A percentile compares a stretch with the other conserved stretches of the same genome.
phyloP scores from a whole-genome alignment of 2,797 vertebrate genomes.

The Sebastes minor region DNA sequence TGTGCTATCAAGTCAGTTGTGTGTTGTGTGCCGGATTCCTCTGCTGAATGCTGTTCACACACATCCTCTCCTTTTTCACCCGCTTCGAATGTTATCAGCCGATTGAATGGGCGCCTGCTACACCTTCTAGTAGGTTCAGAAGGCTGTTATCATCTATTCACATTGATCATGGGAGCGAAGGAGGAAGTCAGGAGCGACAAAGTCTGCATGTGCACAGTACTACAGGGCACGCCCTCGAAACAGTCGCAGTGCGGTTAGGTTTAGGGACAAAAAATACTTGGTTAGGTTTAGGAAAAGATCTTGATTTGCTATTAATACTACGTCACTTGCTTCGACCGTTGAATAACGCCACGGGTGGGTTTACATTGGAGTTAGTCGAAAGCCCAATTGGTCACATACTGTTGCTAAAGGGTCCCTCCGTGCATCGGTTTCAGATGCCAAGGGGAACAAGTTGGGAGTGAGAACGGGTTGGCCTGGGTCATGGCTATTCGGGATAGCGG shows the following conservation, averaged over 20 bases:
- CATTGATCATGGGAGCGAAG: not conserved
- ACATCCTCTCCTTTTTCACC: not conserved
- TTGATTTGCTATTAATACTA: not conserved
- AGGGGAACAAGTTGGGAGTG: too few relatives aligned
- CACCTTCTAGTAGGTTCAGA: not conserved
- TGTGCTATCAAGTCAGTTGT: not conserved
- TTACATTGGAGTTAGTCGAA: too few relatives aligned
- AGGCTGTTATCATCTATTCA: not conserved
- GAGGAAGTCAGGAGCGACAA: not conserved
- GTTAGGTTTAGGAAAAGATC: not conserved
- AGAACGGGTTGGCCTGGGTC: too few relatives aligned
- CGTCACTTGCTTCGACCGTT: too few relatives aligned
- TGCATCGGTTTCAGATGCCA: too few relatives aligned
- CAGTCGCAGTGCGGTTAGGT: not conserved
- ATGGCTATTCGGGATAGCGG: not conserved
- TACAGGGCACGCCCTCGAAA: not conserved
- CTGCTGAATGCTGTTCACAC: slow-evolving; percentile 3
- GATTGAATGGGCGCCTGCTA: not conserved
- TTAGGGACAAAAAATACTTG: too few relatives aligned
- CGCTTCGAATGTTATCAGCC: not conserved
- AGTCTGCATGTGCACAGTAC: not conserved
- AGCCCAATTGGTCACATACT: too few relatives aligned
- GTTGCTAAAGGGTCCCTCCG: too few relatives aligned
- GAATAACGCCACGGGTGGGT: too few relatives aligned
- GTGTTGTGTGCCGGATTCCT: not conserved